Evolutionary conservation across 2,888 invertebrate genomes (phyloP), one percentile per base, ranked within the genome.

Genomic region (Anthophora plumipes): DNA sequence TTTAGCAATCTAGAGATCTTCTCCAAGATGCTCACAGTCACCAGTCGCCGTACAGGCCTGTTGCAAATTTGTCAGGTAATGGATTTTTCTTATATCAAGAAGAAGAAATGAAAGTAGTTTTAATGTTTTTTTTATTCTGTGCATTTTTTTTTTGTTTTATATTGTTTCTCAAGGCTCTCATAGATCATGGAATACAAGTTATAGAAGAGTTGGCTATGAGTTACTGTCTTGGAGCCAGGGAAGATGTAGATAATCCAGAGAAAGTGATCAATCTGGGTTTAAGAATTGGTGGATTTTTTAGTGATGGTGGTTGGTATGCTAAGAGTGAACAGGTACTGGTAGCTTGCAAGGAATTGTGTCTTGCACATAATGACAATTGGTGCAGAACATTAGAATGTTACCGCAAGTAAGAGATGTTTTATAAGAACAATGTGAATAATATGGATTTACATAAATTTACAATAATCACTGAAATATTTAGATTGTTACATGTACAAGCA

Each of bases 301-400:
- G 96, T 91, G 98, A 98, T 91, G 97, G 97, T 0, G 98, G 98
- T 0, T 98, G 98, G 97, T 97, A 97, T 92, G 94, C 94, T 83
- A 96, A 97, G 91, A 96, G 97, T 82, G 96, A 97, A 90, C 94
- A 95, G 59, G 96, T 98, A 70, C 94, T 98, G 85, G 93, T 95
- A 54, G 94, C 95, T 12, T 97, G 97, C 88, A 95, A 96, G 80
- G 94, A 95, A 83, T 93, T 97, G 69, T 96, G 97, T 91, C 93
- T 94, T 79, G 91, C 92, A 11, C 94, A 95, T 85, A 94, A 94
- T 0, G 93, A 95, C 81, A 95, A 95, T 88, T 95, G 96, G 92
- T 95, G 95, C 77, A 95, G 96, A 91, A 96, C 96, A 54, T 94
- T 98, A 75, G 97, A 98, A 91, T 98, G 98, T 93, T 96, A 97